These are phyloP conservation scores for Haplochromis vanheusdeni DNA, from an alignment of 2,113 vertebrate species.

Conservation along the genomic window DNA sequence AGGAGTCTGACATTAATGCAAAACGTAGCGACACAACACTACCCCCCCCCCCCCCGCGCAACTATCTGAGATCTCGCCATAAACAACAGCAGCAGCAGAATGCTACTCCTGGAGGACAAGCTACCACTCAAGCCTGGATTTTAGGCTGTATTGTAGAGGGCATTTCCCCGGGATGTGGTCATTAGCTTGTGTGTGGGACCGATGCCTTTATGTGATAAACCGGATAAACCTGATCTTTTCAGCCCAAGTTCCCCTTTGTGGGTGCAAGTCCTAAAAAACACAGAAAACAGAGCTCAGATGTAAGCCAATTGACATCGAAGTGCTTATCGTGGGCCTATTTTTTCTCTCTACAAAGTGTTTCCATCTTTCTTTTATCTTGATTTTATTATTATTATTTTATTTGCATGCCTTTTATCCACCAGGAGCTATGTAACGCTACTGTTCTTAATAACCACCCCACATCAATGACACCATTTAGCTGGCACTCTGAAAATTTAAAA, in stretches of 20 bases:
- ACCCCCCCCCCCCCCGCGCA: background rate
- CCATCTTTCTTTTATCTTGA: background rate
- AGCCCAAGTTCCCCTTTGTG: background rate
- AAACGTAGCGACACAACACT: background rate
- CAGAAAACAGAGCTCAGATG: background rate
- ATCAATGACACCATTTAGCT: conserved; percentile 29
- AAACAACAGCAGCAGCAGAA: background rate
- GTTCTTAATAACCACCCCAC: background rate
- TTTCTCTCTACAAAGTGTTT: background rate
- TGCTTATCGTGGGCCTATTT: background rate
- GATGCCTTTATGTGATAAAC: background rate
- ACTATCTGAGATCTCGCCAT: background rate
- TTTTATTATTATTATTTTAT: background rate
- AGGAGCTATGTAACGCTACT: background rate
- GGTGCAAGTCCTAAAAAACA: background rate
- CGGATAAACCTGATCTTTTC: background rate
- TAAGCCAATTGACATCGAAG: background rate
- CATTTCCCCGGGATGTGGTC: background rate
- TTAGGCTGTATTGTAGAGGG: background rate
- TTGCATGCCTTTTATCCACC: background rate
- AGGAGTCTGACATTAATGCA: conserved; percentile 16
- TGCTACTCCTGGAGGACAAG: background rate
- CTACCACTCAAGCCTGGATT: background rate
- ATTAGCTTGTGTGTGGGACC: background rate
- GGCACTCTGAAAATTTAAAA: conserved; percentile 15